Evolutionary conservation across 2,113 vertebrate genomes (phyloP), one percentile per base, ranked within the genome.

Genomic region (Egretta garzetta): DNA sequence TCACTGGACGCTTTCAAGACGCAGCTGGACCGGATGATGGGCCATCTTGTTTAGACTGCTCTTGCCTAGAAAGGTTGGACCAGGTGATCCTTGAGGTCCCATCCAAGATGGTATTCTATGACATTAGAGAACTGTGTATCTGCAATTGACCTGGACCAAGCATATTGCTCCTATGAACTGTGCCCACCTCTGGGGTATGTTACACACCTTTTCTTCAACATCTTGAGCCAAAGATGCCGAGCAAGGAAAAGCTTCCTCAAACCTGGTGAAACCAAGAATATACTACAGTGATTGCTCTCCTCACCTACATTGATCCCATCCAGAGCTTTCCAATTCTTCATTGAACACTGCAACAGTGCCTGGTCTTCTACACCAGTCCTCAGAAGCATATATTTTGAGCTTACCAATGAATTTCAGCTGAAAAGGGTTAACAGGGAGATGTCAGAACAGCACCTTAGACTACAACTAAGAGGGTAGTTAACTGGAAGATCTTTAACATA

Each of bases 391-490:
- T 67, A 41, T 73, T 91, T 80, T 77, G 21, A 82, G 17, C 2
- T 93, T 68, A 56, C 12, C 9, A n/a, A n/a, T 49, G 86, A 94
- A 91, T 88, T 85, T 93, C 37, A 95, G 12, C 24, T 85, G 71
- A 87, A 94, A 81, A 68, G 27, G 52, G 24, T 97, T 92, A 95
- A 91, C 28, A 52, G 27, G 18, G 17, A 85, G 53, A 62, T 76
- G 56, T 28, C 59, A 92, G 80, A 93, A 88, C 6, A 90, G 18
- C 60, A 71, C 33, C n/a, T 87, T 71, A 70, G 70, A 52, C 52
- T 89, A 55, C 47, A 95, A 86, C 39, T 74, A 85, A 75, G 37
- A 86, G 56, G 30, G 15, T 79, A 93, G 82, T 94, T 96, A 95
- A 80, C 59, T 39, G 53, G 64, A 79, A 96, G 80, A 77, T 87